These are phyloP conservation scores for Ctenomys sociabilis DNA, from an alignment of 2,113 vertebrate species.

Conservation along the genomic window DNA sequence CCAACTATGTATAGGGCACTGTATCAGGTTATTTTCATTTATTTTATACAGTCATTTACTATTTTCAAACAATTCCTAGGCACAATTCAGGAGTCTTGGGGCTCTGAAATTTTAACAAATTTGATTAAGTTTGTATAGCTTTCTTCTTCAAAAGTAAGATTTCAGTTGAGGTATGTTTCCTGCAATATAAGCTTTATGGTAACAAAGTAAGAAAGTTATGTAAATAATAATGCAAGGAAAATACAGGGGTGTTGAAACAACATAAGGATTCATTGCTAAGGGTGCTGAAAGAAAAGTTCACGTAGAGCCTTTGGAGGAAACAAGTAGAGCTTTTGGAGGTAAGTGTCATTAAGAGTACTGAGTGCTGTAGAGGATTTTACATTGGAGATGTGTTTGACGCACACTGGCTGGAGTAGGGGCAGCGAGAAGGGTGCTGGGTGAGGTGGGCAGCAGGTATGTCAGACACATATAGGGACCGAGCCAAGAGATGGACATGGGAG, in stretches of 20 bases:
- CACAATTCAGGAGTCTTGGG: not conserved
- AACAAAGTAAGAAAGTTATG: not conserved
- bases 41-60: conserved; percentile 38
- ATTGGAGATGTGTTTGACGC: not conserved
- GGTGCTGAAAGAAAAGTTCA: not conserved
- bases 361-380: too few species aligned
- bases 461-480: not conserved
- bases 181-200: not conserved
- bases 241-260: not conserved
- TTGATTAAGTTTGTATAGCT: not conserved
- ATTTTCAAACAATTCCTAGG: not conserved
- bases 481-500: not conserved
- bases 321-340: not conserved
- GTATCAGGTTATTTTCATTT: not conserved
- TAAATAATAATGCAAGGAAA: conserved; percentile 17
- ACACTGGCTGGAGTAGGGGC: not conserved
- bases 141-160: conserved; percentile 13
- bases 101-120: not conserved
- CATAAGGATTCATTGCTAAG: not conserved
- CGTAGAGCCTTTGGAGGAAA: not conserved
- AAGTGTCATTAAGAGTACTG: not conserved
- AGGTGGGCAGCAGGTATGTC: not conserved
- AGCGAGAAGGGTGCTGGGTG: not conserved
- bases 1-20: not conserved
- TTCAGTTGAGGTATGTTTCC: not conserved